Evolutionary conservation across 2,797 vertebrate genomes (phyloP), one percentile per base, ranked within the genome.

Genomic region (Eospalax fontanierii): DNA sequence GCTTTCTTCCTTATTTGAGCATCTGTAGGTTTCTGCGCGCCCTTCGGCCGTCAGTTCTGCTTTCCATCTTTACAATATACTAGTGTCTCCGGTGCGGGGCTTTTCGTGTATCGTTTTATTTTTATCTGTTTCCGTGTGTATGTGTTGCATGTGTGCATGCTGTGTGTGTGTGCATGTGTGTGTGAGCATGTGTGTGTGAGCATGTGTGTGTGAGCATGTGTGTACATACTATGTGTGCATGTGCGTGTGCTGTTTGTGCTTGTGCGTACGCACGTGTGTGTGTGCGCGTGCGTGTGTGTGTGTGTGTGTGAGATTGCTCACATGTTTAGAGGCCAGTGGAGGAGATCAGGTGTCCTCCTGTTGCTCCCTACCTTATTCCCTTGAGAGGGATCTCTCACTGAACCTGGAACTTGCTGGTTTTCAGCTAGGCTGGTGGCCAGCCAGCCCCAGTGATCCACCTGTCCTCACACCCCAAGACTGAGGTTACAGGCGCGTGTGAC

Each of bases 81-180:
- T 66, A 1, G 26, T 70, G 87, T 84, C 71, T 21, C 8, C n/a
- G 46, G 19, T 24, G 12, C 46, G 59, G 26, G 74, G 26, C 68
- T 68, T 89, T 68, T 89, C 9, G 12, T n/a, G 14, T 90, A 43
- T 24, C 76, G 63, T 78, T 92, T 90, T 87, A 81, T 46, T n/a
- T 66, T 15, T 83, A 33, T 33, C 18, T 76, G 19, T 75, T 7
- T 28, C 14, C 43, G 40, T 46, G 8, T 75, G 1, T 46, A 40
- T 2, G 14, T 28, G 28, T 1, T 75, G 15, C 46, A 0, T 46
- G 73, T 2, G 15, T n/a, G n/a, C n/a, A n/a, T n/a, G 15, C 14
- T 4, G 21, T 40, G 35, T 26, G 22, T 35, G 40, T 7, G 16
- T 40, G 68, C 16, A 15, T 16, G 19, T 71, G 68, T 71, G 68